Percentiles rank a stretch among this genome's conserved stretches.
These are phyloP conservation scores for Polypedilum pembai DNA, from an alignment of 1,140 invertebrate genomes.

Conservation along the genomic window DNA sequence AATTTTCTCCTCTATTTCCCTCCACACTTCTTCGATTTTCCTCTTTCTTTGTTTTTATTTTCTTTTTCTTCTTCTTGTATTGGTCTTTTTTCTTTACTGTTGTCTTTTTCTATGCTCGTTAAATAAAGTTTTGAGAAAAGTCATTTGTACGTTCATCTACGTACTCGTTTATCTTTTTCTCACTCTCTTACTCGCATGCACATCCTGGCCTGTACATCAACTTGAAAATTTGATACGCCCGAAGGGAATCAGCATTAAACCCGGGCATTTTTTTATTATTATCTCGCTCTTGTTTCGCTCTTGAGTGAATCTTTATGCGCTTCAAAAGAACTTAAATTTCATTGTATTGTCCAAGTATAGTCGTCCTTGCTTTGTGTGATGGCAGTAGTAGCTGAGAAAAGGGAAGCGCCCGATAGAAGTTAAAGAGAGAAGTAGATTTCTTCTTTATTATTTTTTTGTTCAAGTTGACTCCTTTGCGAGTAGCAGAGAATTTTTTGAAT, in stretches of 20 bases:
- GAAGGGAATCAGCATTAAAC: conserved; percentile 8
- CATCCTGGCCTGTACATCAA: not conserved
- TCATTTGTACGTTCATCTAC: not conserved
- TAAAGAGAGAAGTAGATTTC: not conserved
- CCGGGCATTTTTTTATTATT: not conserved
- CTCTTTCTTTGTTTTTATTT: not conserved
- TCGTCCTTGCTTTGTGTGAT: not conserved
- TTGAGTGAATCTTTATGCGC: conserved; percentile 16
- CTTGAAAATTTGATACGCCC: conserved; percentile 11
- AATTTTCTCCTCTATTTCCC: not conserved
- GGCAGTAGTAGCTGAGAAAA: not conserved
- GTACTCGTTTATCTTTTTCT: not conserved
- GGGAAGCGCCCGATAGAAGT: not conserved
- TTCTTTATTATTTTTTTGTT: not conserved
- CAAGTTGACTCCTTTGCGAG: not conserved
- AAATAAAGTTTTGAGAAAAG: conserved; percentile 13
- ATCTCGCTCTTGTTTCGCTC: not conserved
- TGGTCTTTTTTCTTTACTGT: no score
- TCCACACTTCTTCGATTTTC: not conserved
- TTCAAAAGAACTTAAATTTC: not conserved
- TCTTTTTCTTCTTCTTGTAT: not conserved
- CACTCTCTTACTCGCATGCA: not conserved
- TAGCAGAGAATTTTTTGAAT: not conserved
- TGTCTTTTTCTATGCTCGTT: not conserved
- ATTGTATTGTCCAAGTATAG: not conserved